Base-by-base conservation (phyloP, 2,797 vertebrate genomes). In the Lacerta agilis region DNA sequence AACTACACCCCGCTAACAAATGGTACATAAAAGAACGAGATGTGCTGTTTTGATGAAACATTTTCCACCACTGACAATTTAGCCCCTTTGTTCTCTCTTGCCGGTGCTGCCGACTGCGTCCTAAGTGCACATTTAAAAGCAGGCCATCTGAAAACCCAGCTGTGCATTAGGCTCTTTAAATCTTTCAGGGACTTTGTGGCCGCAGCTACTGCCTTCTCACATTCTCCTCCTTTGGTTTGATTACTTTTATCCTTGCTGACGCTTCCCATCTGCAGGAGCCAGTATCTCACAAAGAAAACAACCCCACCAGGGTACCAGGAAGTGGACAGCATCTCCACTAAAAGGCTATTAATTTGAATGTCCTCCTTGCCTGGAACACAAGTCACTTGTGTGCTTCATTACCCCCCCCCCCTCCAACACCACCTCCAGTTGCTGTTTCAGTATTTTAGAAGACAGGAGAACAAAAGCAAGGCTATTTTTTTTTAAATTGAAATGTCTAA, bases 11-110 rank as follows among this genome's bases (percentile, higher is more conserved):
- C 49, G 90, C 88, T 85, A 93, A 82, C 88, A 89, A 85, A 78
- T 5, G 81, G 83, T 84, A 76, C 29, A 95, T 82, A 85, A 67
- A 91, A 80, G 86, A 88, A 82, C 77, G 86, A 87, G 89, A 89
- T 49, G 80, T 87, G 88, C 89, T 73, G 83, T 95, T 71, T 93
- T 93, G 92, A 93, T 91, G 89, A 94, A 64, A 91, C 92, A 91
- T 67, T 88, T 94, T 90, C 94, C 92, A 91, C 82, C 64, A 82
- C 66, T 91, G 77, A 91, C 43, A 94, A 81, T 90, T 94, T 89
- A 86, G 82, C 69, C 89, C 90, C 83, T n/a, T 80, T 90, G 73
- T 81, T 4, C 36, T 11, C 0, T 64, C 1, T 10, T 15, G 55
- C 18, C 67, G 7, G 5, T 0, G 0, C n/a, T 0, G 49, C 49